Percentiles rank a stretch among this genome's conserved stretches.
Conservation (phyloP, 1,140 invertebrate species). For the Apis laboriosa region DNA sequence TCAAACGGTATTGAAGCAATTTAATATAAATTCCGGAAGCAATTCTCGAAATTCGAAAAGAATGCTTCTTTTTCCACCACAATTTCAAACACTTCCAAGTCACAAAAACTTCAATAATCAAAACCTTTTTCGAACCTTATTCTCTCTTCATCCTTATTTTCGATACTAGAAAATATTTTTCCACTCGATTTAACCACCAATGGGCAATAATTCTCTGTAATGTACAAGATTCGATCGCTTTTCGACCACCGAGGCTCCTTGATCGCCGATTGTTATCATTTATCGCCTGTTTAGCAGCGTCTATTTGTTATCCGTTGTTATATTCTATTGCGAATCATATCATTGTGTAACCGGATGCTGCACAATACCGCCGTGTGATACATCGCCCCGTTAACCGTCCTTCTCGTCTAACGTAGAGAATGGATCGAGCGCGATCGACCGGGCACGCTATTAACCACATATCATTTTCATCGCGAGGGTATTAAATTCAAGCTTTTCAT, state of each 20-base stretch:
- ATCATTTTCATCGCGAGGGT: slow-evolving; percentile 54
- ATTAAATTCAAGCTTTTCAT: slow-evolving; percentile 9
- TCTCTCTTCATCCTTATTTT: too few species aligned
- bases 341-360: slow-evolving; percentile 48
- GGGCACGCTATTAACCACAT: slow-evolving; percentile 47
- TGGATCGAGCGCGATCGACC: slow-evolving; percentile 14
- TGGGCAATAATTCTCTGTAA: too few species aligned
- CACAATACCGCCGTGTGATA: neutral
- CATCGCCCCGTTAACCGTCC: slow-evolving; percentile 5
- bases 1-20: too few species aligned
- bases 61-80: too few species aligned
- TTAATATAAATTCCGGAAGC: too few species aligned
- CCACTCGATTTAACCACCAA: too few species aligned
- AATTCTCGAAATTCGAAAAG: too few species aligned
- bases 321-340: slow-evolving; percentile 61
- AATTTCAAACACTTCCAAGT: too few species aligned
- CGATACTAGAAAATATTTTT: too few species aligned
- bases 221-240: too few species aligned
- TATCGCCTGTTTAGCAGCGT: slow-evolving; percentile 16
- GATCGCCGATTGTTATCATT: slow-evolving; percentile 43
- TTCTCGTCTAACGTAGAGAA: neutral
- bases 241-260: neutral
- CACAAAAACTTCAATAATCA: too few species aligned
- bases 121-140: too few species aligned
- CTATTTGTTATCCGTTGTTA: slow-evolving; percentile 58